Percentiles rank a stretch among this genome's conserved stretches.
Conservation (phyloP, 2,888 invertebrate species). For the Biston stratarius region DNA sequence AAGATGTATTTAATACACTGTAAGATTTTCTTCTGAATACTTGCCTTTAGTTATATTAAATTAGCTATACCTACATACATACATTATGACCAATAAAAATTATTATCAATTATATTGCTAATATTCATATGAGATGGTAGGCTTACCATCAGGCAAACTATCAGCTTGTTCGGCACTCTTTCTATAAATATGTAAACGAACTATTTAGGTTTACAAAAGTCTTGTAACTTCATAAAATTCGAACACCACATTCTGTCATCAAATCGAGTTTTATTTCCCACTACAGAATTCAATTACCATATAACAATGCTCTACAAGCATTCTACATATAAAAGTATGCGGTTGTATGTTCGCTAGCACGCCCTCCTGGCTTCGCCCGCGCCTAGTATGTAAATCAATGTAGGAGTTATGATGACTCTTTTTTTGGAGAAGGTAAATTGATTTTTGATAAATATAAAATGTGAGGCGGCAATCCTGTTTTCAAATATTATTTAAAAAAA, state of each 20-base stretch:
- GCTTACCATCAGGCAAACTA: too few species aligned
- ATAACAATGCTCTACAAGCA: constrained; percentile 28
- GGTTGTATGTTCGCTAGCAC: constrained; percentile 44
- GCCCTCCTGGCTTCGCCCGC: constrained; percentile 50
- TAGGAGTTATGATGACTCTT: constrained; percentile 9
- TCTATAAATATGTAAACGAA: too few species aligned
- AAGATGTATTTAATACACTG: too few species aligned
- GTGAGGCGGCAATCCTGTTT: not conserved
- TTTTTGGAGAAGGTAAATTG: constrained; percentile 44
- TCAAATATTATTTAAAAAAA: not conserved
- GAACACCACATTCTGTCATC: constrained; percentile 5
- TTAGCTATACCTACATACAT: too few species aligned
- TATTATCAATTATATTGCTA: too few species aligned
- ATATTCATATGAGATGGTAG: too few species aligned
- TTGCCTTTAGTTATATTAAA: too few species aligned
- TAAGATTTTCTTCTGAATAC: too few species aligned
- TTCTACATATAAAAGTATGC: constrained; percentile 31
- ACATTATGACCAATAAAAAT: too few species aligned
- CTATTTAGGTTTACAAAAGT: not conserved
- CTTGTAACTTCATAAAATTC: not conserved
- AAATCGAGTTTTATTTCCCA: constrained; percentile 14
- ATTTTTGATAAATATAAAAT: not conserved
- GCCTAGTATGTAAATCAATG: constrained; percentile 48
- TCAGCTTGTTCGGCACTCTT: too few species aligned
- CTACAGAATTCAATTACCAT: constrained; percentile 34